Percentiles rank a stretch among this genome's conserved stretches.
These are phyloP conservation scores for Psittacula derbiana DNA, from an alignment of 2,797 vertebrate species.

Conservation along the genomic window DNA sequence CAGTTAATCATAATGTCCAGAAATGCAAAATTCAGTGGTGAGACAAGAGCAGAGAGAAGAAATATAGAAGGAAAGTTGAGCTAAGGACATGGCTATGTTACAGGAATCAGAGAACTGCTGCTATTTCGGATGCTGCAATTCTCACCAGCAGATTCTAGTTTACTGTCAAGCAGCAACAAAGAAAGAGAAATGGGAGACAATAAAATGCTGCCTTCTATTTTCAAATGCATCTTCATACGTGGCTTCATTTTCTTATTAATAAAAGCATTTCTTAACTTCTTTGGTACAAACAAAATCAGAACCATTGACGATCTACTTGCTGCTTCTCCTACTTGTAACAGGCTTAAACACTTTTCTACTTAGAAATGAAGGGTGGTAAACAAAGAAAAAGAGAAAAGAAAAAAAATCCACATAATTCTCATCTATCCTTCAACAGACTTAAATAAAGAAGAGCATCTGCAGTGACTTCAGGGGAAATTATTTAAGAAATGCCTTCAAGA, in stretches of 20 bases:
- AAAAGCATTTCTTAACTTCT: not conserved
- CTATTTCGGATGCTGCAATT: not conserved
- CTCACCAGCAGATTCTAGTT: not conserved
- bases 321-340: not conserved
- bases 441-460: slow-evolving; percentile 6
- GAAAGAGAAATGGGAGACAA: slow-evolving; percentile 4
- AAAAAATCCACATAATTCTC: not conserved
- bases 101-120: not conserved
- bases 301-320: not conserved
- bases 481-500: not conserved
- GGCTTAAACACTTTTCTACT: not conserved
- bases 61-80: not conserved
- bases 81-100: not conserved
- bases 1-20: not conserved
- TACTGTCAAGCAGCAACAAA: not conserved
- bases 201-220: not conserved
- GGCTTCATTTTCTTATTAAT: not conserved
- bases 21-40: not conserved
- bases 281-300: not conserved
- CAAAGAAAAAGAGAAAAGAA: not conserved
- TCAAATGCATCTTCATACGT: not conserved
- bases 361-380: slow-evolving; percentile 1
- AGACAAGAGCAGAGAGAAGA: not conserved
- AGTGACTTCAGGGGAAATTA: not conserved
- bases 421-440: not conserved